Evolutionary conservation across 2,888 invertebrate genomes (phyloP).

Genomic region (Pristionchus exspectatus): DNA sequence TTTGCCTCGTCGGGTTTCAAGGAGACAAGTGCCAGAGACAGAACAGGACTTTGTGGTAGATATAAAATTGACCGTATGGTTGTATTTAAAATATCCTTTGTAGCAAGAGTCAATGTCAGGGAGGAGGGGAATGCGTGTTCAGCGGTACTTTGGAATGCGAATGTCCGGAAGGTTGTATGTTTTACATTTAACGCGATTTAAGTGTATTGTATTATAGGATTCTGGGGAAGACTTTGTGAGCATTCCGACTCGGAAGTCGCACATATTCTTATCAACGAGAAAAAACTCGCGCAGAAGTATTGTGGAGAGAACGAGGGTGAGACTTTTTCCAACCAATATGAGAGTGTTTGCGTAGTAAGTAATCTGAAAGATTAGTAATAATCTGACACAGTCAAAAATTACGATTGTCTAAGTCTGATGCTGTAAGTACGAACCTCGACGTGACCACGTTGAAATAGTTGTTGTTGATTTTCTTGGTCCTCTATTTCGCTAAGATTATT

Average conservation of each 20-base stretch:
- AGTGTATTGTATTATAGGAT: not conserved
- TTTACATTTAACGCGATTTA: not conserved
- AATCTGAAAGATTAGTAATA: no score
- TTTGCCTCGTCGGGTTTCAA: not conserved
- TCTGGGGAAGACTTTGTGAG: conserved; percentile 5
- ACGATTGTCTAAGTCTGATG: no score
- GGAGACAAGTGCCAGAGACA: not conserved
- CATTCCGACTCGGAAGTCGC: not conserved
- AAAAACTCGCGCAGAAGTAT: not conserved
- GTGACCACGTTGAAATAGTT: no score
- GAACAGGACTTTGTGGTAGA: not conserved
- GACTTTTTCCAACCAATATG: not conserved
- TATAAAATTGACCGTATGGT: not conserved
- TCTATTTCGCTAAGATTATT: no score
- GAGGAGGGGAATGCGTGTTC: not conserved
- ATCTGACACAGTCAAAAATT: no score
- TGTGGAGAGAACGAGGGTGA: not conserved
- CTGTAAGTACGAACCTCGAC: no score
- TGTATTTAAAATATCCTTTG: not conserved
- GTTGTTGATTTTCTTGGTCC: no score
- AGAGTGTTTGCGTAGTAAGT: no score
- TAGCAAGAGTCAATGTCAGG: not conserved
- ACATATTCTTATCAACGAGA: not conserved
- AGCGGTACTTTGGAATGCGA: not conserved
- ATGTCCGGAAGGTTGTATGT: not conserved